A percentile compares a stretch with the other conserved stretches of the same genome.
Conservation (phyloP, 2,888 invertebrate genomes). For the Antheraea assamensis region DNA sequence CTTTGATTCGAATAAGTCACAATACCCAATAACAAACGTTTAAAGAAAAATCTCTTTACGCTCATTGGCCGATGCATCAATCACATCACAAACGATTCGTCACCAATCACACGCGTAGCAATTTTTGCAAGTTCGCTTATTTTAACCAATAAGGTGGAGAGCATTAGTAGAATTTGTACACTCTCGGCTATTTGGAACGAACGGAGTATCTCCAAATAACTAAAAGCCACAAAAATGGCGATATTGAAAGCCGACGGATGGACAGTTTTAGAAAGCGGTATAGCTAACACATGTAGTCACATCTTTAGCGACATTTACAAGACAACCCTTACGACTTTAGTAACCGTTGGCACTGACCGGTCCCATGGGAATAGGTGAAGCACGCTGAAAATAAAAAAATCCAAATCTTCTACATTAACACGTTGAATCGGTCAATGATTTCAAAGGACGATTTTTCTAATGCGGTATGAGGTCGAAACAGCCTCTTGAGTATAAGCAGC, state of each 20-base stretch:
- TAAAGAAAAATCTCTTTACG: not conserved
- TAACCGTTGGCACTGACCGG: constrained; percentile 70
- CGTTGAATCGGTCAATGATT: not conserved
- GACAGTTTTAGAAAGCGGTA: constrained; percentile 8
- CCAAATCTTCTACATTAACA: constrained; percentile 9
- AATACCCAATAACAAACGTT: not conserved
- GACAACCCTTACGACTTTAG: constrained; percentile 66
- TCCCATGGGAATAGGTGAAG: constrained; percentile 70
- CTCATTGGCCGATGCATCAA: not conserved
- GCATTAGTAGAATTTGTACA: not conserved
- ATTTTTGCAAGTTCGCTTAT: not conserved
- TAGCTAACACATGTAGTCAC: constrained; percentile 19
- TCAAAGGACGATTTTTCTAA: not conserved
- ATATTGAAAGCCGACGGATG: constrained; percentile 13
- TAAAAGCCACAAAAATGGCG: constrained; percentile 1
- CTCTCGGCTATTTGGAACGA: not conserved
- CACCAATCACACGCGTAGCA: constrained; percentile 5
- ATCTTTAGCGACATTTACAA: constrained; percentile 49
- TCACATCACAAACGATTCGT: not conserved
- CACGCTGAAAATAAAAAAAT: constrained; percentile 51
- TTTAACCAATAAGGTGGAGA: not conserved
- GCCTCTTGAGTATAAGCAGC: not conserved
- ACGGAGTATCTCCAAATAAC: not conserved
- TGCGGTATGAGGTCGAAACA: not conserved
- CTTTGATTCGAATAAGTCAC: not conserved